phyloP scores from a whole-genome alignment of 2,797 vertebrate species.

The Rousettus madagascariensis region DNA sequence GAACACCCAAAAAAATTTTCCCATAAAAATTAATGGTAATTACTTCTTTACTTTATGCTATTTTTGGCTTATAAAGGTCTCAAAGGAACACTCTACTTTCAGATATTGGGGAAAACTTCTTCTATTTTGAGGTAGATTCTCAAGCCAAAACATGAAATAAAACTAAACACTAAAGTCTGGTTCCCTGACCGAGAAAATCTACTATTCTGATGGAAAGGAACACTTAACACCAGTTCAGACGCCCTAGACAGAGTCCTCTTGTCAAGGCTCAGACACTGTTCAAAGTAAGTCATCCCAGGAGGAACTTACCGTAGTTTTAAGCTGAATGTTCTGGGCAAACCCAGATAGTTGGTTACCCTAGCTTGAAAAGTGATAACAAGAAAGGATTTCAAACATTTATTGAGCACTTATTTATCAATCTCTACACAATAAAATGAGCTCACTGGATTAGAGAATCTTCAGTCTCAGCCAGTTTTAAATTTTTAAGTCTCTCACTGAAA shows the following conservation, averaged over 20 bases:
- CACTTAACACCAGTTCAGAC: neutral
- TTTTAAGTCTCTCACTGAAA: neutral
- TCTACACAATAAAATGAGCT: neutral
- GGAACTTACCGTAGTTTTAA: neutral
- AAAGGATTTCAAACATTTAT: neutral
- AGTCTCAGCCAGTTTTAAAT: neutral
- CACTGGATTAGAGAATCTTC: neutral
- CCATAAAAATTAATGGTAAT: neutral
- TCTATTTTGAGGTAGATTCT: neutral
- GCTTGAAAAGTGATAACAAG: neutral
- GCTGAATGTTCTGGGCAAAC: neutral
- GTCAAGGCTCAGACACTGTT: neutral
- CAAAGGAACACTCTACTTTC: neutral
- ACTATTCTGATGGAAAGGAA: neutral
- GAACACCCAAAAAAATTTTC: neutral
- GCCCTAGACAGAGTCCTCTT: neutral
- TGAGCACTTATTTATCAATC: neutral
- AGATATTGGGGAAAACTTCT: neutral
- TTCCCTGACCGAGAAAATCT: neutral
- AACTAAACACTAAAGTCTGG: neutral
- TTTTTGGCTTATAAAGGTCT: neutral
- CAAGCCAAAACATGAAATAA: neutral
- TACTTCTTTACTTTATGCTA: neutral
- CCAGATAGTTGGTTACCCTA: neutral
- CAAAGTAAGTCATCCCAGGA: neutral